Base-by-base conservation (phyloP, 2,113 vertebrate genomes). In the Peromyscus californicus region DNA sequence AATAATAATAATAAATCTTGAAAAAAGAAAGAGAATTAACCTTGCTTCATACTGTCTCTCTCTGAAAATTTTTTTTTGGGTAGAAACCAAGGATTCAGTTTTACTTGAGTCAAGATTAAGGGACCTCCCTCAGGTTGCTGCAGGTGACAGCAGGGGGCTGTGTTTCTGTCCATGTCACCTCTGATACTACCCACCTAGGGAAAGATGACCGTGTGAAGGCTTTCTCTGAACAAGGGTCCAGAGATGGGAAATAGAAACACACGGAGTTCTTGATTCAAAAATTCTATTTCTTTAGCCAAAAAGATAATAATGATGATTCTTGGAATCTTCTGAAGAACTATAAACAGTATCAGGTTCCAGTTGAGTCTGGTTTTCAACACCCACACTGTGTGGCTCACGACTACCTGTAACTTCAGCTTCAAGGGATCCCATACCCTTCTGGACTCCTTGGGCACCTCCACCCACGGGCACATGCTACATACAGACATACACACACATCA, bases 281-380 rank as follows among this genome's bases (percentile, higher is more conserved):
- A 88, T 82, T 78, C 29, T 83, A 67, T 92, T 70, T 84, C 87
- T 92, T 61, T 54, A 36, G 76, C 57, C 59, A 90, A 31, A 79
- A 31, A 93, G 45, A 48, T 42, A 45, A 48, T 31, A 22, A 45
- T 5, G 16, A 45, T 21, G 24, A 11, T 29, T 24, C 26, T 93
- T 31, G 75, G 57, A 72, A 57, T 33, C 45, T 31, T 69, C 22
- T 24, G 29, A 87, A 85, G n/a, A 91, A 72, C 42, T 29, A 22
- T 63, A 26, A 51, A 69, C 65, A 82, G 54, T 61, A 26, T 79
- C 94, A 22, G 2, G 11, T 85, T 91, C 45, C 80, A 33, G 70
- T 10, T 39, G 54, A 84, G 24, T 42, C 12, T 9, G 13, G n/a
- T 39, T 61, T 24, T 83, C 13, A 7, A 83, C 22, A 83, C 57